phyloP scores from a whole-genome alignment of 92 coral and sea anemone genomes.

The Parazoanthus darwini region DNA sequence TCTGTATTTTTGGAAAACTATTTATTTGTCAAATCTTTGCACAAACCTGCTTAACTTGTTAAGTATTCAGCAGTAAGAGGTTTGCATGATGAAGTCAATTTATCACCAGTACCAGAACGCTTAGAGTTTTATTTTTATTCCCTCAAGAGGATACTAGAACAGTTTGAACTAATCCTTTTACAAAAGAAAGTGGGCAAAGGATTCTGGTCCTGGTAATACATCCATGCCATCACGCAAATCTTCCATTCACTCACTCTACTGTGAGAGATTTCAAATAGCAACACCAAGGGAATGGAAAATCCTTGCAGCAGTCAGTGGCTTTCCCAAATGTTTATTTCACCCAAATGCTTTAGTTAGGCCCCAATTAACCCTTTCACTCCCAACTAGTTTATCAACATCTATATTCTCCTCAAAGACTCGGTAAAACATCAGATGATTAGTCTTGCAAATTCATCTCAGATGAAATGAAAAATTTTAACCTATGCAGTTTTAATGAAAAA shows the following conservation, averaged over 20 bases:
- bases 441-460: not conserved
- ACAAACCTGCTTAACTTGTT: not conserved
- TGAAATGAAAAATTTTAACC: too few species aligned
- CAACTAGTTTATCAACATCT: not conserved
- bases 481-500: too few species aligned
- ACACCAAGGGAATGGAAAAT: not conserved
- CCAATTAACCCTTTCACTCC: not conserved
- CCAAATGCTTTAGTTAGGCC: too few species aligned
- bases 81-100: not conserved
- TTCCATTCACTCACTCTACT: too few species aligned
- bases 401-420: not conserved
- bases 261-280: not conserved
- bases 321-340: not conserved
- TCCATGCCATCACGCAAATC: too few species aligned
- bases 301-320: not conserved
- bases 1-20: not conserved
- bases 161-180: too few species aligned
- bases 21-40: not conserved
- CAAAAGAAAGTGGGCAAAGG: too few species aligned
- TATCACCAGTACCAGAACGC: too few species aligned
- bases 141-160: too few species aligned
- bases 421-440: not conserved
- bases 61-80: not conserved
- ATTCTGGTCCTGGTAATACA: too few species aligned
- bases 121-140: too few species aligned